Conservation (phyloP, 2,888 invertebrate species). For the Terebella lapidaria region DNA sequence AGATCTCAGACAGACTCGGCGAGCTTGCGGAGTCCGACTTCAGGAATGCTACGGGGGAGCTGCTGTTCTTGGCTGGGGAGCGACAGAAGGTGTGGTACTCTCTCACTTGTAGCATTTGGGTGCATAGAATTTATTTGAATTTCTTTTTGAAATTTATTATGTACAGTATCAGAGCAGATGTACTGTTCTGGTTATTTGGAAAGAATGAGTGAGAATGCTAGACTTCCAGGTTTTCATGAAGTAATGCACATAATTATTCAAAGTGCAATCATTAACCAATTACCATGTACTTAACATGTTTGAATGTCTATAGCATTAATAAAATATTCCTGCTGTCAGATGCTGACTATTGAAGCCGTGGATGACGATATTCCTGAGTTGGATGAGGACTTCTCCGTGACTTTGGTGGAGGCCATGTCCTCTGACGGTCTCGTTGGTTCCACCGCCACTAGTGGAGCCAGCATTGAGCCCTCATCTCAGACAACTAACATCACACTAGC, state of each 20-base stretch:
- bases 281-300: no score
- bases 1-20: conserved; percentile 25
- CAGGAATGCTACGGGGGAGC: conserved; percentile 32
- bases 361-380: conserved; percentile 44
- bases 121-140: no score
- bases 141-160: no score
- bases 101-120: no score
- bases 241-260: no score
- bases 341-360: conserved; percentile 29
- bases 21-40: conserved; percentile 30
- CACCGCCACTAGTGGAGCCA: conserved; percentile 49
- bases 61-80: conserved; percentile 41
- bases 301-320: no score
- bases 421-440: conserved; percentile 37
- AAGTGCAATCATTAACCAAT: no score
- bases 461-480: conserved; percentile 30
- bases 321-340: conserved; percentile 30
- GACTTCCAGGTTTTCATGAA: no score
- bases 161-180: no score
- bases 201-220: no score
- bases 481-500: conserved; percentile 30
- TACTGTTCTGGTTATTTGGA: no score
- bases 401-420: conserved; percentile 29
- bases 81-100: conserved; percentile 34
- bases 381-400: conserved; percentile 36